A percentile compares a stretch with the other conserved stretches of the same genome.
phyloP scores from a whole-genome alignment of 2,888 invertebrate genomes.

The Ophioninae sp. region DNA sequence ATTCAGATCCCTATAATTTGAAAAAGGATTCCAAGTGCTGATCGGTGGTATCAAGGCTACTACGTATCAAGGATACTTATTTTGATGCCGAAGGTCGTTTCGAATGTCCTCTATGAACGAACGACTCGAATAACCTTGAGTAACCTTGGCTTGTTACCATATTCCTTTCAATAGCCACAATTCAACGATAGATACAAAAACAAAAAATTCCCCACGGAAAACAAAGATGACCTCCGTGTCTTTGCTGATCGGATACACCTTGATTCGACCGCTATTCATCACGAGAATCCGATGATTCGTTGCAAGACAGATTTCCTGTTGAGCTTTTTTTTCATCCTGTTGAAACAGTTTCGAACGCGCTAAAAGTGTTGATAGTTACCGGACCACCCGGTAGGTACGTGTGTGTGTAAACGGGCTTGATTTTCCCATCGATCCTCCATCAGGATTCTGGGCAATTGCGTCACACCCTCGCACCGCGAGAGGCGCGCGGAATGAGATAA shows the following conservation, averaged over 20 bases:
- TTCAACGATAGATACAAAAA: not conserved
- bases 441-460: slow-evolving; percentile 52
- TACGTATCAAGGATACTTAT: no score
- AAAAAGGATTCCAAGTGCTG: not conserved
- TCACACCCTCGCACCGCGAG: slow-evolving; percentile 51
- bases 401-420: slow-evolving; percentile 28
- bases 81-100: no score
- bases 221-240: not conserved
- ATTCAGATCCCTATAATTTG: not conserved
- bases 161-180: not conserved
- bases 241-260: not conserved
- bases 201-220: not conserved
- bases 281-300: not conserved
- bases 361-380: not conserved
- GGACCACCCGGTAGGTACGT: not conserved
- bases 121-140: not conserved
- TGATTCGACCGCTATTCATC: not conserved
- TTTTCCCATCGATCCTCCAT: slow-evolving; percentile 57
- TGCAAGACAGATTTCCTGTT: not conserved
- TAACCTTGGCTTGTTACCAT: not conserved
- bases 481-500: slow-evolving; percentile 44
- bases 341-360: not conserved
- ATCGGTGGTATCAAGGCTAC: not conserved
- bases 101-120: no score
- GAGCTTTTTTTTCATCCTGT: not conserved